These are phyloP conservation scores for Noctua janthina DNA, from an alignment of 2,888 invertebrate species.

Conservation along the genomic window DNA sequence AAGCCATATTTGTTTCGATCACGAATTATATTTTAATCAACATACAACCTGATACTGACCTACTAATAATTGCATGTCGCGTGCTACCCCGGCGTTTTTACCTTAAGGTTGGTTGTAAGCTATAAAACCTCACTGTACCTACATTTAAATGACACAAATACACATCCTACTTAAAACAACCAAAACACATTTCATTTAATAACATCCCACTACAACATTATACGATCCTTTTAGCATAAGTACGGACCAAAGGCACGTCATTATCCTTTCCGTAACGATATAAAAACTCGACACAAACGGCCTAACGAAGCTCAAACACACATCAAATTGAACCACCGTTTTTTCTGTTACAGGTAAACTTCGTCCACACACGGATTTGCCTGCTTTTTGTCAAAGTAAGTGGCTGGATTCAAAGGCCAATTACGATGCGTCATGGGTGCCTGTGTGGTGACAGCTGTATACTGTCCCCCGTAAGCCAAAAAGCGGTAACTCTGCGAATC, in stretches of 20 bases:
- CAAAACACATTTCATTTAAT: constrained; percentile 1
- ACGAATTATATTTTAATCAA: too few relatives aligned
- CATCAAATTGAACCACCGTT: constrained; percentile 38
- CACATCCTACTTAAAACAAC: neutral
- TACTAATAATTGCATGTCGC: too few relatives aligned
- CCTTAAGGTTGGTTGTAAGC: too few relatives aligned
- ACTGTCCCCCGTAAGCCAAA: neutral
- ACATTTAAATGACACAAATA: neutral
- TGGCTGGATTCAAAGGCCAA: constrained; percentile 53
- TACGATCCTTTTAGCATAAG: constrained; percentile 19
- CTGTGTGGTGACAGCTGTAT: constrained; percentile 41
- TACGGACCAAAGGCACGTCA: constrained; percentile 16
- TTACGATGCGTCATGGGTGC: constrained; percentile 53
- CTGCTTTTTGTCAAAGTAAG: constrained; percentile 59
- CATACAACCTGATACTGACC: too few relatives aligned
- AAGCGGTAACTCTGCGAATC: neutral
- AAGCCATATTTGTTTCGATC: too few relatives aligned
- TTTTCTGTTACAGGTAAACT: constrained; percentile 66
- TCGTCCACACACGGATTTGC: constrained; percentile 38
- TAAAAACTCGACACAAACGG: constrained; percentile 37
- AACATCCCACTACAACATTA: neutral
- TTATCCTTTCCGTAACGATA: constrained; percentile 39
- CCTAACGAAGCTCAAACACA: constrained; percentile 50
- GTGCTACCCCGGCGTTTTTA: too few relatives aligned
- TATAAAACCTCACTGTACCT: too few relatives aligned